A percentile compares a stretch with the other conserved stretches of the same genome.
Conservation (phyloP, 1,140 invertebrate genomes). For the Papilio polytes region DNA sequence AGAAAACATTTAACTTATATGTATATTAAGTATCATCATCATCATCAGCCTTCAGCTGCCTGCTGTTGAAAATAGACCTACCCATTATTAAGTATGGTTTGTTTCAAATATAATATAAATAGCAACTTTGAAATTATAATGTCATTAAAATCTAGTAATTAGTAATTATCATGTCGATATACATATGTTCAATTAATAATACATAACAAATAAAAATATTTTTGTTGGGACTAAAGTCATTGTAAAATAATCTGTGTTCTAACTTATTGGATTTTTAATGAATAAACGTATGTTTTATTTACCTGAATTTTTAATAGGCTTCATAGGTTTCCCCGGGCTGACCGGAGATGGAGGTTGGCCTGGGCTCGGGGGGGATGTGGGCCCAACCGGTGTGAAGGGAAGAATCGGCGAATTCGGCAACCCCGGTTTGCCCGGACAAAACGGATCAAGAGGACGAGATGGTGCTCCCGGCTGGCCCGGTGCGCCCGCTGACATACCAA, state of each 20-base stretch:
- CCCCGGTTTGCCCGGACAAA: conserved; percentile 84
- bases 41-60: too few relatives aligned
- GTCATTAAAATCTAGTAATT: too few relatives aligned
- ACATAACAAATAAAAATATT: too few relatives aligned
- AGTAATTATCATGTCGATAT: too few relatives aligned
- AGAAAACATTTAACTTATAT: too few relatives aligned
- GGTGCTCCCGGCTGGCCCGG: conserved; percentile 85
- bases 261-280: not conserved
- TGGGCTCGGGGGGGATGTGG: conserved; percentile 78
- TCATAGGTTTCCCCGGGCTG: conserved; percentile 86
- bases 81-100: too few relatives aligned
- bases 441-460: conserved; percentile 79
- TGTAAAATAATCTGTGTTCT: not conserved
- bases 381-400: conserved; percentile 85
- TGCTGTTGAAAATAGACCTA: too few relatives aligned
- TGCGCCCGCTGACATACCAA: conserved; percentile 50
- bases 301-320: conserved; percentile 64
- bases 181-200: too few relatives aligned
- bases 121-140: too few relatives aligned
- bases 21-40: too few relatives aligned
- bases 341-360: conserved; percentile 87
- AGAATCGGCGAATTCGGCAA: conserved; percentile 86
- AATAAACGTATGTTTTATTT: not conserved
- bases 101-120: too few relatives aligned
- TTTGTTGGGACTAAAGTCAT: too few relatives aligned